Evolutionary conservation across 2,113 vertebrate species (phyloP).

Genomic region (Lonchura striata): DNA sequence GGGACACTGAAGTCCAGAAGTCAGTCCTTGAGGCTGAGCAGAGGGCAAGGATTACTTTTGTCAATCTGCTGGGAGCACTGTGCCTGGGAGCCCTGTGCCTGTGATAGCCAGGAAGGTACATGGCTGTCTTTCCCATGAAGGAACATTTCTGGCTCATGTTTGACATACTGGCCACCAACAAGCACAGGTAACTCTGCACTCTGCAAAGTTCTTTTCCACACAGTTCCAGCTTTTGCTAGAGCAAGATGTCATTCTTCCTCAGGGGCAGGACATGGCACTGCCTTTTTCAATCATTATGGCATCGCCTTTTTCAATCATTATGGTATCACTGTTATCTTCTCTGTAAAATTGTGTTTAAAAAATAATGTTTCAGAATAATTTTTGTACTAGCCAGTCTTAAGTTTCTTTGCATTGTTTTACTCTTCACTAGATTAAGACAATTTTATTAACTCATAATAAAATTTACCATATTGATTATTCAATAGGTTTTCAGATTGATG

Average conservation of each 20-base stretch:
- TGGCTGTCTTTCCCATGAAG: background rate
- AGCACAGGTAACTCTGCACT: accelerated
- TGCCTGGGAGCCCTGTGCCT: background rate
- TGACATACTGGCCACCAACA: background rate
- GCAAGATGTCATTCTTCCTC: background rate
- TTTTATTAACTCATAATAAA: background rate
- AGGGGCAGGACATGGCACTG: background rate
- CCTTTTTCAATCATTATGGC: background rate
- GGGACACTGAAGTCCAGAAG: background rate
- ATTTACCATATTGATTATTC: background rate
- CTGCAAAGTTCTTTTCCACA: background rate
- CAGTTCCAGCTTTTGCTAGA: background rate
- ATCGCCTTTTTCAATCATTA: background rate
- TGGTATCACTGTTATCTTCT: background rate
- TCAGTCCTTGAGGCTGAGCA: background rate
- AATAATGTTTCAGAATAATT: background rate
- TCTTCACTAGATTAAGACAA: background rate
- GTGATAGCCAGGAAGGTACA: background rate
- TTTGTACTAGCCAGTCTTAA: background rate
- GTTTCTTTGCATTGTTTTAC: background rate
- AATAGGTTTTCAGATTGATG: background rate
- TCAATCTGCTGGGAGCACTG: accelerated
- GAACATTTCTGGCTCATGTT: background rate
- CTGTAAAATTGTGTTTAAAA: background rate
- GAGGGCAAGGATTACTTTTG: background rate